Base-by-base conservation (phyloP, 2,888 invertebrate species). In the Sipha maydis region DNA sequence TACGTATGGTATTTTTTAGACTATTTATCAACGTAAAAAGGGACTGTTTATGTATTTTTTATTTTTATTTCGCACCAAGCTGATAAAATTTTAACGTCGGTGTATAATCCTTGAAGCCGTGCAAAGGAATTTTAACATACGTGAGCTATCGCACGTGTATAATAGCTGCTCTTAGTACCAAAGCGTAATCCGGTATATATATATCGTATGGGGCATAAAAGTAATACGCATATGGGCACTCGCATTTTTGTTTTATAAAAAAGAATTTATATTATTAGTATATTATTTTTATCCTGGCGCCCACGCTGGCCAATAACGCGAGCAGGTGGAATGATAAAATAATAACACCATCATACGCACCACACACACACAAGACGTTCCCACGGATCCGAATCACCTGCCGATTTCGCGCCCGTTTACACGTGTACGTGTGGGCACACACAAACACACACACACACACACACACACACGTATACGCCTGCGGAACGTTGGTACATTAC, bases 281-380 rank as follows among this genome's bases (percentile, higher is more conserved):
- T 61, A 77, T 85, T 85, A 77, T 86, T 80, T 80, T 56, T 56
- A 80, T 41, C 61, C 41, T 41, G 80, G 86, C 80, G 86, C 86
- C 86, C 86, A 88, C 80, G 73, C 86, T 80, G 75, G 86, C 86
- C 75, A 88, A 88, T 88, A 88, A 88, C 41, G 73, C 80, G 73
- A 38, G 86, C 86, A 88, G 86, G 86, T 88, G 86, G 73, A 88
- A 88, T 88, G 86, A 88, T 88, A 88, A 88, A 88, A 88, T 88
- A 88, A 88, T 88, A 88, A 80, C 80, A 41, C 41, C 41, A 75
- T 80, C 80, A 80, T 28, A 56, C 28, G 25, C 79, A 48, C 76
- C 31, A 14, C 2, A 48, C 28, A 54, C 54, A n/a, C 7, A 31
- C 86, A 86, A 86, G 86, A 86, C 86, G 86, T 86, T 86, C 86